Evolutionary conservation across 2,113 vertebrate genomes (phyloP).

Genomic region (Bos javanicus): DNA sequence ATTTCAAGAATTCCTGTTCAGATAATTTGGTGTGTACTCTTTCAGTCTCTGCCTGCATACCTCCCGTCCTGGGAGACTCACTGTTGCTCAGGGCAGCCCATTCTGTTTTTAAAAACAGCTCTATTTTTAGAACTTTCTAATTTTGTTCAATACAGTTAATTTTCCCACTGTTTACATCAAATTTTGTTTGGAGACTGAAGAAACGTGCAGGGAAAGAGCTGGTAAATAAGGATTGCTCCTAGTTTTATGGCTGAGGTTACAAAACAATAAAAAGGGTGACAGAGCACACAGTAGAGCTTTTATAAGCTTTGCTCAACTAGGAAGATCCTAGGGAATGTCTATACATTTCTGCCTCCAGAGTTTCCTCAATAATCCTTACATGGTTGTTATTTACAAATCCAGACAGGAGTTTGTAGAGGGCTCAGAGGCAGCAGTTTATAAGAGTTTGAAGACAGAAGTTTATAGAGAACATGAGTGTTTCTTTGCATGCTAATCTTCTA

Average conservation of each 20-base stretch:
- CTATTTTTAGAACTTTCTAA: constrained; percentile 13
- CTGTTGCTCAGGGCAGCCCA: not conserved
- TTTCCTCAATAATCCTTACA: constrained; percentile 18
- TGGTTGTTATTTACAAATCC: constrained; percentile 23
- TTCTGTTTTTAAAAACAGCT: not conserved
- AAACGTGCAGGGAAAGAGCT: not conserved
- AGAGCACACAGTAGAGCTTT: constrained; percentile 22
- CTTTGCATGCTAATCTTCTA: constrained; percentile 7
- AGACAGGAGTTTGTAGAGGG: constrained; percentile 20
- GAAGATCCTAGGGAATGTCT: not conserved
- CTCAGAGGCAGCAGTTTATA: not conserved
- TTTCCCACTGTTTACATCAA: not conserved
- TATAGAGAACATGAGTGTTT: not conserved
- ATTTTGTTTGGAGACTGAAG: not conserved
- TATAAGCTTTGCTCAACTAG: constrained; percentile 21
- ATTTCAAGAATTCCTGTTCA: not conserved
- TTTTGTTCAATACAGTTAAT: not conserved
- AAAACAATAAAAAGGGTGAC: not conserved
- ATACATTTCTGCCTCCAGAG: not conserved
- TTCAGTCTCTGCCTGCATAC: not conserved
- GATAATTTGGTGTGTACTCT: not conserved
- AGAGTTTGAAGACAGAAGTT: constrained; percentile 10
- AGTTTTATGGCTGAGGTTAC: not conserved
- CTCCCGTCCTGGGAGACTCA: not conserved
- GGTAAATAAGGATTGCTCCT: not conserved